These are phyloP conservation scores for Boloria euphrosyne DNA, from an alignment of 2,888 invertebrate species.

Conservation along the genomic window DNA sequence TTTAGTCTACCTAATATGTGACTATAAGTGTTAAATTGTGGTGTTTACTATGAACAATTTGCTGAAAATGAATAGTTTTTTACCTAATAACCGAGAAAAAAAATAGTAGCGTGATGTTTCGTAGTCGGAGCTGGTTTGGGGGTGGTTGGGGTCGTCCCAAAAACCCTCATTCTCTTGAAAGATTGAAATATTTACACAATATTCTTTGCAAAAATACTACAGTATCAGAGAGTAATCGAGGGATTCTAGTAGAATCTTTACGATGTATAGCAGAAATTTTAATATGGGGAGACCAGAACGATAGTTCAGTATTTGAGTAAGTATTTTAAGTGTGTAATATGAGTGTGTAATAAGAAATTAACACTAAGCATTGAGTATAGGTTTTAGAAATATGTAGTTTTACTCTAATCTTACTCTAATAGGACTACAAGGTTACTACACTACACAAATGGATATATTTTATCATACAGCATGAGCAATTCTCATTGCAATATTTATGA, in stretches of 20 bases:
- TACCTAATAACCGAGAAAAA: constrained; percentile 38
- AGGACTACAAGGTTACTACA: constrained; percentile 6
- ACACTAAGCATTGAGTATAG: not conserved
- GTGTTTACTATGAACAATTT: constrained; percentile 50
- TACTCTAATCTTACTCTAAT: no score
- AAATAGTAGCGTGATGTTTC: constrained; percentile 84
- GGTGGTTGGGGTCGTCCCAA: constrained; percentile 97
- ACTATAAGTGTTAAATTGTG: constrained; percentile 40
- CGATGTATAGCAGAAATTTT: constrained; percentile 99
- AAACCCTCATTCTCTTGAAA: constrained; percentile 98
- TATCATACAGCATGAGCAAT: no score
- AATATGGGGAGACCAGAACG: constrained; percentile 99
- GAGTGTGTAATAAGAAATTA: not conserved
- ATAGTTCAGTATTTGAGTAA: constrained; percentile 99
- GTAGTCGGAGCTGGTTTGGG: constrained; percentile 95
- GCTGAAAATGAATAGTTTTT: constrained; percentile 52
- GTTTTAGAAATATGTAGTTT: not conserved
- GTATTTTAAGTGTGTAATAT: constrained; percentile 62
- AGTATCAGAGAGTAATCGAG: constrained; percentile 96
- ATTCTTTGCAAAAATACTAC: constrained; percentile 96
- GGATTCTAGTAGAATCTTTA: constrained; percentile 97
- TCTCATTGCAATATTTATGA: not conserved
- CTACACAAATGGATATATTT: not conserved
- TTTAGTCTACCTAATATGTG: constrained; percentile 19
- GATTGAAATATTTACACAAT: constrained; percentile 97